Conservation (phyloP, 2,888 invertebrate species). For the Ceratothoa steindachneri region DNA sequence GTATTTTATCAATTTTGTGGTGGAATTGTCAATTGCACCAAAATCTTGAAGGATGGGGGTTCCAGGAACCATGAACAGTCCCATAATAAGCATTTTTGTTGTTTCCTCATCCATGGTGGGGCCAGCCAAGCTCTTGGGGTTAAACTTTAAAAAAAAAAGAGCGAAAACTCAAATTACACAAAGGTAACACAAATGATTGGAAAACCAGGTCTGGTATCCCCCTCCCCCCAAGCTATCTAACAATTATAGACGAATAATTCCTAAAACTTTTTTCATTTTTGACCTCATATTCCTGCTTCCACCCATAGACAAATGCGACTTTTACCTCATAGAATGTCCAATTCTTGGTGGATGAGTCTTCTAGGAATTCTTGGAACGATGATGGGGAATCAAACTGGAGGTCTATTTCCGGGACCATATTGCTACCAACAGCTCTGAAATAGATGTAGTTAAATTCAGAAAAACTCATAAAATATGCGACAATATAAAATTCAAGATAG, state of each 20-base stretch:
- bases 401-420: not conserved
- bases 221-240: no score
- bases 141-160: slow-evolving; percentile 21
- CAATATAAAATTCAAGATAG: no score
- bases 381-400: slow-evolving; percentile 15
- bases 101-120: not conserved
- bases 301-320: no score
- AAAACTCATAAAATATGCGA: no score
- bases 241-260: no score
- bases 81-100: slow-evolving; percentile 27
- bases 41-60: slow-evolving; percentile 32
- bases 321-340: slow-evolving; percentile 38
- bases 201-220: no score
- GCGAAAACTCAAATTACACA: no score
- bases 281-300: no score
- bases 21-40: not conserved
- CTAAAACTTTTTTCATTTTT: no score
- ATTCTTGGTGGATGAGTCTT: slow-evolving; percentile 10
- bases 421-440: slow-evolving; percentile 14
- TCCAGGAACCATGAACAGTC: slow-evolving; percentile 31
- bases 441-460: no score
- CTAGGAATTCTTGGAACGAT: slow-evolving; percentile 29
- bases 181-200: no score
- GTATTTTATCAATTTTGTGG: not conserved
- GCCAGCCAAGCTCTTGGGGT: slow-evolving; percentile 25